Evolutionary conservation across 2,113 vertebrate species (phyloP).

Genomic region (Mesembrinibis cayennensis): DNA sequence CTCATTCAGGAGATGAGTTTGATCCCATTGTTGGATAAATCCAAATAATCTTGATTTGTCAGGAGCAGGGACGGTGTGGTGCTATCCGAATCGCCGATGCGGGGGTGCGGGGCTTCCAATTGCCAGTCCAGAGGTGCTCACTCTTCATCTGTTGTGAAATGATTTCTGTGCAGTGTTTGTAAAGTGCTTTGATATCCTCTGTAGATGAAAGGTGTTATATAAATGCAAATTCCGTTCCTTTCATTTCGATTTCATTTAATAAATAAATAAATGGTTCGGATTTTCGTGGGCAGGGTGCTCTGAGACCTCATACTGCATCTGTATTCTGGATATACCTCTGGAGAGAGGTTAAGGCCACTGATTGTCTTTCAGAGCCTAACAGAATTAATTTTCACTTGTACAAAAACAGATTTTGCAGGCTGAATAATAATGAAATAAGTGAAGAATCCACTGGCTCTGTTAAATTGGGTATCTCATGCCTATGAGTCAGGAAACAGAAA

Average conservation of each 20-base stretch:
- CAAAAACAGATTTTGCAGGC: background rate
- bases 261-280: conserved; percentile 32
- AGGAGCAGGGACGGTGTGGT: background rate
- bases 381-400: conserved; percentile 63
- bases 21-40: background rate
- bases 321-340: conserved; percentile 4
- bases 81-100: background rate
- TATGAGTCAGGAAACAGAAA: conserved; percentile 35
- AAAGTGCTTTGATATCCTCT: conserved; percentile 11
- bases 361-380: conserved; percentile 46
- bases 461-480: conserved; percentile 34
- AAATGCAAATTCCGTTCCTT: conserved; percentile 49
- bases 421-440: conserved; percentile 60
- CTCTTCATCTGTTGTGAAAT: background rate
- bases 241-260: conserved; percentile 42
- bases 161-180: background rate
- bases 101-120: background rate
- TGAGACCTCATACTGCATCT: background rate
- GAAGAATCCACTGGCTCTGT: background rate
- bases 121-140: background rate
- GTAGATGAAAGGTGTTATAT: conserved; percentile 59
- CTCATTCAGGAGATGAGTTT: background rate
- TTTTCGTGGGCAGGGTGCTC: conserved; percentile 16
- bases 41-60: background rate
- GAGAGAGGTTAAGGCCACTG: conserved; percentile 40